Evolutionary conservation across 2,888 invertebrate species (phyloP).

Genomic region (Acrocera orbiculus): DNA sequence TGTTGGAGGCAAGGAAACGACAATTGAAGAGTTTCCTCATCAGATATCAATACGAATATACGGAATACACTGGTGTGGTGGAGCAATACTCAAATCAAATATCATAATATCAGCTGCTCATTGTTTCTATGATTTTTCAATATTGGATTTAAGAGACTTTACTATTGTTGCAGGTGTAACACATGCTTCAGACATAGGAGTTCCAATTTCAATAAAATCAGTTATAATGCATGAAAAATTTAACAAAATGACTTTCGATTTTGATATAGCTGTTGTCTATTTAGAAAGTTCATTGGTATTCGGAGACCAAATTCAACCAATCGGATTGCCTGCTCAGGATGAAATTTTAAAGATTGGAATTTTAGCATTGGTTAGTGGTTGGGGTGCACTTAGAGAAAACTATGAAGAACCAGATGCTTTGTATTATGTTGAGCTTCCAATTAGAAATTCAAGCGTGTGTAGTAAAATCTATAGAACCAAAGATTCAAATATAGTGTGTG

Average conservation of each 20-base stretch:
- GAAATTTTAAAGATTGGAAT: constrained; percentile 1
- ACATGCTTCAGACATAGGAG: constrained; percentile 9
- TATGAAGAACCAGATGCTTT: constrained; percentile 15
- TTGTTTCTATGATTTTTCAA: constrained; percentile 26
- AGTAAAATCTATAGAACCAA: constrained; percentile 10
- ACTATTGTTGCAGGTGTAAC: constrained; percentile 33
- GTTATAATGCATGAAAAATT: not conserved
- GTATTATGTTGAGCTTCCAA: constrained; percentile 32
- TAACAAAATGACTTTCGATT: constrained; percentile 25
- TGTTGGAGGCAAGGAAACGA: constrained; percentile 11
- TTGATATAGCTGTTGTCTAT: constrained; percentile 36
- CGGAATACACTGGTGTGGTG: constrained; percentile 34
- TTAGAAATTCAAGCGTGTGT: constrained; percentile 29
- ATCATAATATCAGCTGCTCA: constrained; percentile 36
- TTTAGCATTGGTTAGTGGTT: constrained; percentile 8
- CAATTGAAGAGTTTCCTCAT: constrained; percentile 10
- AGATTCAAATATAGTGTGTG: constrained; percentile 8
- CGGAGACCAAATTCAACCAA: constrained; percentile 22
- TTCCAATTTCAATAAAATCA: not conserved
- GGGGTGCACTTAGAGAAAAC: constrained; percentile 14
- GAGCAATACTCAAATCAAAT: constrained; percentile 32
- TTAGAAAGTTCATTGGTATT: constrained; percentile 30
- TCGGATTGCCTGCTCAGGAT: constrained; percentile 17
- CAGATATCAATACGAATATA: constrained; percentile 11
- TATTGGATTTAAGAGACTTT: constrained; percentile 20